These are phyloP conservation scores for Brachypodius melanocephalos DNA, from an alignment of 2,113 vertebrate genomes.

Conservation along the genomic window DNA sequence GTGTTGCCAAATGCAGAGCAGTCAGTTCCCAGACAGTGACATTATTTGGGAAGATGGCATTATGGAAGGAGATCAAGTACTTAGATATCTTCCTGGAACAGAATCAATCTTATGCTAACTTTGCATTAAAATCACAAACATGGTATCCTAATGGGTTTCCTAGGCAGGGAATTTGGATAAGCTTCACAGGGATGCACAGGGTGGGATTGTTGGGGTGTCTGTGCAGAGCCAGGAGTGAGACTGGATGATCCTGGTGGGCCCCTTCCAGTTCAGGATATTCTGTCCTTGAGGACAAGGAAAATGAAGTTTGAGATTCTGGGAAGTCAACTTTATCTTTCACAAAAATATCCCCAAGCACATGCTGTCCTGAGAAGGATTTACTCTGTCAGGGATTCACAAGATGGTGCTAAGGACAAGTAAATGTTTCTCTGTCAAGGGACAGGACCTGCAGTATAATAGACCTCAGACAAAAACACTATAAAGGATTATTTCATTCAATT, in stretches of 20 bases:
- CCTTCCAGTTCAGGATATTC: not conserved
- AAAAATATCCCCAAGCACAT: not conserved
- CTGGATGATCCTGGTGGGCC: not conserved
- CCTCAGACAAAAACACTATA: not conserved
- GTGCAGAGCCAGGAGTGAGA: too few species aligned
- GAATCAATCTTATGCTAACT: not conserved
- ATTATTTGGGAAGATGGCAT: not conserved
- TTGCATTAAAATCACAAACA: not conserved
- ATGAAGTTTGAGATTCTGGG: not conserved
- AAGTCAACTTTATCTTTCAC: not conserved
- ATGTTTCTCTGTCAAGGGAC: not conserved
- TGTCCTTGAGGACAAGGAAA: not conserved
- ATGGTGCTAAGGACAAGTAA: not conserved
- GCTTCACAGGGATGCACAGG: not conserved
- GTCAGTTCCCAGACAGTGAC: not conserved
- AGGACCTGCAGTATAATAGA: not conserved
- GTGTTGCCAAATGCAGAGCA: not conserved
- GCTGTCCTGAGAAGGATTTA: not conserved
- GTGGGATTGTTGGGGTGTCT: not conserved
- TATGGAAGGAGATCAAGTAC: not conserved
- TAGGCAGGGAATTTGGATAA: not conserved
- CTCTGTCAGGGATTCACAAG: not conserved
- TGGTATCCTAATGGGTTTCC: not conserved
- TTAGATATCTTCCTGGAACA: accelerated
- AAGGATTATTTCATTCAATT: not conserved